Base-by-base conservation (phyloP, 92 coral and sea anemone genomes). In the Actinernus sp. region DNA sequence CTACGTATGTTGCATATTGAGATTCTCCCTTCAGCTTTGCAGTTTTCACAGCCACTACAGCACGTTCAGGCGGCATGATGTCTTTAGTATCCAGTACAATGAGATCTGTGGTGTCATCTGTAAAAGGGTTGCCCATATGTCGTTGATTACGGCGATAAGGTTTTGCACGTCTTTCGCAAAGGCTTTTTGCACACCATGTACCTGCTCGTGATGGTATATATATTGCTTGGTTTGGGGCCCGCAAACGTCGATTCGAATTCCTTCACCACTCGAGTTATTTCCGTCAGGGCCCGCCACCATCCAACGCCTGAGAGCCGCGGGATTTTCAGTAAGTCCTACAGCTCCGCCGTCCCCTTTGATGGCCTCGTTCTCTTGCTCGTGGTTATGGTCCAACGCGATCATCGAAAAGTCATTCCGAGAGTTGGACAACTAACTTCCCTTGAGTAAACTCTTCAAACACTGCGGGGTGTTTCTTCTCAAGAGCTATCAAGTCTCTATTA, bases 341-440 rank as follows among this genome's bases (percentile, higher is more conserved):
- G n/a, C n/a, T n/a, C n/a, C n/a, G n/a, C n/a, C n/a, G n/a, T n/a
- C n/a, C n/a, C n/a, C n/a, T n/a, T n/a, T n/a, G n/a, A n/a, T n/a
- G n/a, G n/a, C n/a, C n/a, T n/a, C n/a, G n/a, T n/a, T n/a, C n/a
- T n/a, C n/a, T n/a, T n/a, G n/a, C n/a, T n/a, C n/a, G n/a, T n/a
- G n/a, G n/a, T n/a, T n/a, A n/a, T n/a, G n/a, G n/a, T n/a, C 78
- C 12, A 47, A 9, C 3, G 59, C 40, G 4, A 71, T 46, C 18
- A 20, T 26, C 19, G 78, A 71, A n/a, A 71, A 71, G 2, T 4
- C 3, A 22, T 45, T 48, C 36, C 24, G 31, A 2, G 65, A 22
- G 18, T 68, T 56, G 20, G 0, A 70, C 77, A 7, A 41, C 56
- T 23, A 70, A 70, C 34, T 3, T 55, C 8, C 77, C 43, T 56